Evolutionary conservation across 2,888 invertebrate genomes (phyloP), one percentile per base, ranked within the genome.

Genomic region (Chymomyza caudatula): DNA sequence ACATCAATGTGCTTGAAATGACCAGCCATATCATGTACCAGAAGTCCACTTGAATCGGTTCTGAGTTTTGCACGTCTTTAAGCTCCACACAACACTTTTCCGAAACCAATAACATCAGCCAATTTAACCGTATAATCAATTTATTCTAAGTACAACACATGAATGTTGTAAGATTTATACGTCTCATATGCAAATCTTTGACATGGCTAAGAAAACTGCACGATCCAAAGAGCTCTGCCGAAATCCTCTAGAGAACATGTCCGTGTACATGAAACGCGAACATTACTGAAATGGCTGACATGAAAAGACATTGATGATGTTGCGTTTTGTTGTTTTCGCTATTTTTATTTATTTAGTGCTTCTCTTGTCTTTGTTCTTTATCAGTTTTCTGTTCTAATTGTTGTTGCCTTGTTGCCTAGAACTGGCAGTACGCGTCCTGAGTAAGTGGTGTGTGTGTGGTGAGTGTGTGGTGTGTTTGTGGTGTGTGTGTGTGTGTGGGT

Each of bases 231-330:
- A 13, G 29, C 29, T 11, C 8, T 11, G 29, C 29, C 29, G 11
- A 37, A 37, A 37, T 37, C 11, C 29, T 8, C 29, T 4, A 11
- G 11, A 37, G 29, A 37, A 37, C 29, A 37, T 37, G 29, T 37
- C 29, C 2, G 29, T 37, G 11, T 37, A 37, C 29, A 37, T 37
- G 29, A 11, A 37, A 37, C 29, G 29, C 29, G 66, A 66, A 73
- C 80, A 82, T 81, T 80, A 82, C 75, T 83, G 75, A 85, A 85
- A 85, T 79, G 85, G 83, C 85, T 85, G 83, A 79, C 85, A 85
- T 82, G 83, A 66, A 73, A 66, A 72, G 77, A 85, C 80, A 85
- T 82, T 85, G 80, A 85, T 81, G 83, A 80, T 80, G 85, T 71
- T 65, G 73, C 60, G 67, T 22, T 20, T 5, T 20, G 20, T 5